A percentile compares a stretch with the other conserved stretches of the same genome.
Evolutionary conservation across 2,113 vertebrate species (phyloP).

Genomic region (Bucco capensis): DNA sequence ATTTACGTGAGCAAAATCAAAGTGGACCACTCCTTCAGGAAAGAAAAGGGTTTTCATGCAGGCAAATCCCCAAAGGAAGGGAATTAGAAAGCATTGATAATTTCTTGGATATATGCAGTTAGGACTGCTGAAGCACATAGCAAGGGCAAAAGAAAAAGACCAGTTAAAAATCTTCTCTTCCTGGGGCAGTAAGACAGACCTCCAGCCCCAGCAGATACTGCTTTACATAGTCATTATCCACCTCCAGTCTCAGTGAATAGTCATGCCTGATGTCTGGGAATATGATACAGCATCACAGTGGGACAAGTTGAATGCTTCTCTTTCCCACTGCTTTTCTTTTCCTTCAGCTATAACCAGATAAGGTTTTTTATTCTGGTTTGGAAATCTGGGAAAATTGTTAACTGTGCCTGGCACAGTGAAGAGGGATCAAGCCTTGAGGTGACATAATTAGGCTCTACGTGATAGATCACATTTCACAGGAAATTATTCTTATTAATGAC

Average conservation of each 20-base stretch:
- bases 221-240: too few species aligned
- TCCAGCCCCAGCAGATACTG: neutral
- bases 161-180: neutral
- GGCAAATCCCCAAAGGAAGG: neutral
- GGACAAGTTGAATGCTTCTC: fast-evolving
- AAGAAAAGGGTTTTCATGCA: neutral
- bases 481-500: neutral
- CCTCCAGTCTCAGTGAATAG: neutral
- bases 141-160: neutral
- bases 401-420: neutral
- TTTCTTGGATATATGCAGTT: neutral
- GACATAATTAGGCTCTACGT: neutral
- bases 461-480: neutral
- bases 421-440: neutral
- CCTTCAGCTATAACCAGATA: neutral
- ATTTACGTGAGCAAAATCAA: neutral
- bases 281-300: fast-evolving
- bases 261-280: fast-evolving
- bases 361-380: neutral
- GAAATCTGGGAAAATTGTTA: neutral
- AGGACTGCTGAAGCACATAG: neutral
- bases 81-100: neutral
- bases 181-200: neutral
- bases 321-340: neutral
- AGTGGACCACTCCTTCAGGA: neutral